Percentiles rank a stretch among this genome's conserved stretches.
These are phyloP conservation scores for Anodontia alba DNA, from an alignment of 2,888 invertebrate genomes.

Conservation along the genomic window DNA sequence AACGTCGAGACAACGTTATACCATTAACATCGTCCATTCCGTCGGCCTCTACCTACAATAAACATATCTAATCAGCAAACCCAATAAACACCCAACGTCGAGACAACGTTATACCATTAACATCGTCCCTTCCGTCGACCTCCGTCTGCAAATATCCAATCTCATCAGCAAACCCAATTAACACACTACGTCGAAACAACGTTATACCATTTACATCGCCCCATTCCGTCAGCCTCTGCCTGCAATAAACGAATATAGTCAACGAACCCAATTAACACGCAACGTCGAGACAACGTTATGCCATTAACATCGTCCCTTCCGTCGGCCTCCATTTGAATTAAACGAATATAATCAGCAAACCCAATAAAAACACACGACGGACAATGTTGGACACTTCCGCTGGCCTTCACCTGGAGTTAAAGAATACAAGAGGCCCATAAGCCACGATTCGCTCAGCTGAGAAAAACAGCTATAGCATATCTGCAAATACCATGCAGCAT, in stretches of 20 bases:
- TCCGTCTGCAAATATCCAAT: conserved; percentile 70
- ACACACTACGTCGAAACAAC: too few species aligned
- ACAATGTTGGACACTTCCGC: too few species aligned
- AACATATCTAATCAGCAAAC: conserved; percentile 84
- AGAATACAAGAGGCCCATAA: too few species aligned
- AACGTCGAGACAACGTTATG: conserved; percentile 98
- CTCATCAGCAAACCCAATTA: too few species aligned
- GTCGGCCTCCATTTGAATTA: conserved; percentile 82
- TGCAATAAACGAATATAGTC: conserved; percentile 33
- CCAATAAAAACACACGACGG: too few species aligned
- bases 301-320: conserved; percentile 96
- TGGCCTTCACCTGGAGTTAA: too few species aligned
- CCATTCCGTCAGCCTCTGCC: conserved; percentile 87
- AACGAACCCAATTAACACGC: too few species aligned
- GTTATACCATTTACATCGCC: conserved; percentile 98
- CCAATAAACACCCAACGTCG: too few species aligned
- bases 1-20: conserved; percentile 98
- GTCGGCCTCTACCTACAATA: conserved; percentile 82
- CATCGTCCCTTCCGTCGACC: conserved; percentile 90
- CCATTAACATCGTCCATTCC: conserved; percentile 96
- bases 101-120: conserved; percentile 98
- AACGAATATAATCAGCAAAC: too few species aligned
- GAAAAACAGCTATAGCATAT: too few species aligned
- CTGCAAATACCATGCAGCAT: too few species aligned
- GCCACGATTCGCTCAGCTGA: too few species aligned